These are phyloP conservation scores for Heliangelus exortis DNA, from an alignment of 2,797 vertebrate genomes.

Conservation along the genomic window DNA sequence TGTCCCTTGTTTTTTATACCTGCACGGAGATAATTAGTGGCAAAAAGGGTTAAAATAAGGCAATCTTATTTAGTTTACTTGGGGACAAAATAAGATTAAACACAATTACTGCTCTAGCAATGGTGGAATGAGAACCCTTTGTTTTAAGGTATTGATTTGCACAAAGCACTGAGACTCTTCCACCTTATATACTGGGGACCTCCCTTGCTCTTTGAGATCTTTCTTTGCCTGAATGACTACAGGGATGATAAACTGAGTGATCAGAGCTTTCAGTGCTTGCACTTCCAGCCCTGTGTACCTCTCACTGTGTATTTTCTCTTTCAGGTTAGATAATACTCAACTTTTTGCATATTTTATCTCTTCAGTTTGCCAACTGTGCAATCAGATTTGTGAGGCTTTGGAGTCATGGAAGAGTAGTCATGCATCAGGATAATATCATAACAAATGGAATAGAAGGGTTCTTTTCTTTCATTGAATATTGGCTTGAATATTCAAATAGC, in stretches of 20 bases:
- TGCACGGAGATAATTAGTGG: background rate
- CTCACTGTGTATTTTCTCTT: slow-evolving; percentile 32
- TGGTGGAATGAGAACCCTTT: background rate
- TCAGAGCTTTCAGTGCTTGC: slow-evolving; percentile 25
- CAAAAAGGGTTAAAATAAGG: slow-evolving; percentile 52
- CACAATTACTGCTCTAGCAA: background rate
- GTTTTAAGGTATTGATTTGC: background rate
- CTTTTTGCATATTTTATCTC: slow-evolving; percentile 57
- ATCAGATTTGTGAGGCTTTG: slow-evolving; percentile 50
- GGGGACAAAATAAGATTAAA: background rate
- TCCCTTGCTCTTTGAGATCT: slow-evolving; percentile 32
- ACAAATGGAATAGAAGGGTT: slow-evolving; percentile 46
- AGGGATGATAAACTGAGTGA: slow-evolving; percentile 1
- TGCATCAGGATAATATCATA: slow-evolving; percentile 36
- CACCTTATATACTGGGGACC: background rate
- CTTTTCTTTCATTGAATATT: slow-evolving; percentile 57
- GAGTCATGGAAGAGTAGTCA: slow-evolving; percentile 29
- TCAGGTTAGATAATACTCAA: slow-evolving; percentile 46
- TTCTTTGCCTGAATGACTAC: slow-evolving; percentile 29
- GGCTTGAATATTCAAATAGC: slow-evolving; percentile 66
- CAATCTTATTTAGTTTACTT: background rate
- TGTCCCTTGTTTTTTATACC: slow-evolving; percentile 60
- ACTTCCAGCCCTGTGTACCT: background rate
- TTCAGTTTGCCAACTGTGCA: slow-evolving; percentile 34
- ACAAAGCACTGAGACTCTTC: background rate